phyloP scores from a whole-genome alignment of 2,888 invertebrate species.

The Spilarctia lutea region DNA sequence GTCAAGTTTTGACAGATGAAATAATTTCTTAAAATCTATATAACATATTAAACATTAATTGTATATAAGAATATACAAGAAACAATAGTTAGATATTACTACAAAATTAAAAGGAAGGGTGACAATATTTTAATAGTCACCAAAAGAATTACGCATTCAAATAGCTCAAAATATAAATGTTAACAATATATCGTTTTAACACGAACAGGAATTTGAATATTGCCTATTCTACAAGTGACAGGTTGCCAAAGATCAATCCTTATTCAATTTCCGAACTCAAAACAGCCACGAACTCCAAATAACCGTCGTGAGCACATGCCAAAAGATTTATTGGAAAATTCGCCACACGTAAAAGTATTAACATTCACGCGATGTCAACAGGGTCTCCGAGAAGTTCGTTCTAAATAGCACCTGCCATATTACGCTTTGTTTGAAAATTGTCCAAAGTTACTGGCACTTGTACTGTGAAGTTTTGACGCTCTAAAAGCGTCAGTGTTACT shows the following conservation, averaged over 20 bases:
- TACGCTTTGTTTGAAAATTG: slow-evolving; percentile 59
- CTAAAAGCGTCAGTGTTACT: slow-evolving; percentile 29
- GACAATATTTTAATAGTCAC: not conserved
- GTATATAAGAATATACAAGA: not conserved
- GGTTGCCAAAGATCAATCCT: slow-evolving; percentile 8
- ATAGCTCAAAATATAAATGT: not conserved
- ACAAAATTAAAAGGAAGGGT: not conserved
- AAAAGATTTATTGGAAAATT: slow-evolving; percentile 48
- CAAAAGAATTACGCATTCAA: not conserved
- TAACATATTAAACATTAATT: not conserved
- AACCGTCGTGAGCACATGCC: slow-evolving; percentile 30
- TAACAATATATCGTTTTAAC: not conserved
- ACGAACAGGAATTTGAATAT: slow-evolving; percentile 1
- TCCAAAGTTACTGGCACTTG: slow-evolving; percentile 53
- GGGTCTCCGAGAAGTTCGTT: slow-evolving; percentile 49
- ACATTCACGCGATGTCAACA: slow-evolving; percentile 55
- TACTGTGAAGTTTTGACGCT: slow-evolving; percentile 45
- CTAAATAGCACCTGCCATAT: slow-evolving; percentile 61
- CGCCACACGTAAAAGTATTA: slow-evolving; percentile 53
- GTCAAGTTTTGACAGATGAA: not conserved
- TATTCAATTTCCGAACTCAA: slow-evolving; percentile 22
- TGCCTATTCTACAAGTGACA: slow-evolving; percentile 9
- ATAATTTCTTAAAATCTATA: not conserved
- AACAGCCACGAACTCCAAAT: slow-evolving; percentile 19
- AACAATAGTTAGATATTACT: not conserved